A percentile compares a stretch with the other conserved stretches of the same genome.
phyloP scores from a whole-genome alignment of 2,797 vertebrate genomes.

The Xiphorhynchus erythropygius region DNA sequence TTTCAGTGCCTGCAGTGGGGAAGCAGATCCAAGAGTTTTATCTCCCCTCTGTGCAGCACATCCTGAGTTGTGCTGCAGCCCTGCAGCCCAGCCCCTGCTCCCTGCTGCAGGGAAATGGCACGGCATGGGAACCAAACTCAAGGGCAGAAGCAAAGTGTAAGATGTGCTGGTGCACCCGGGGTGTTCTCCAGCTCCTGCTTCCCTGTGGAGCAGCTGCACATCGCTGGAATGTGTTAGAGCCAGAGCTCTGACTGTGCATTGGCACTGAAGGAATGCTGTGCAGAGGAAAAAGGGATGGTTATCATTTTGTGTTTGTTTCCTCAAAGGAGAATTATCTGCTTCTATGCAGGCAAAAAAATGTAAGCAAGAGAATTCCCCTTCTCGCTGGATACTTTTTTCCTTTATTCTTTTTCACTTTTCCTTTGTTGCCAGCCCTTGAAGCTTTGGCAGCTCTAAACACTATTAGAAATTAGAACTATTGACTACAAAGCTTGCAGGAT shows the following conservation, averaged over 20 bases:
- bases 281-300: background rate
- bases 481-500: background rate
- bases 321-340: background rate
- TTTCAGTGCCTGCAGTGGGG: rapidly evolving
- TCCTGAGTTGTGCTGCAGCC: background rate
- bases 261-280: background rate
- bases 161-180: background rate
- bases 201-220: background rate
- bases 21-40: background rate
- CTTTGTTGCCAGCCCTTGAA: background rate
- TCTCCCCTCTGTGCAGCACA: background rate
- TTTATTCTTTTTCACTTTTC: background rate
- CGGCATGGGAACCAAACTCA: background rate
- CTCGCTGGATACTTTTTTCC: background rate
- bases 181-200: background rate
- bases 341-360: background rate
- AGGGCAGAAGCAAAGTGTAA: background rate
- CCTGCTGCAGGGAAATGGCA: background rate
- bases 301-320: background rate
- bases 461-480: background rate
- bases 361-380: background rate
- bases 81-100: background rate
- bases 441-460: background rate
- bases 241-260: background rate
- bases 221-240: background rate